phyloP scores from a whole-genome alignment of 2,113 vertebrate species.

The Phalacrocorax pelagicus region DNA sequence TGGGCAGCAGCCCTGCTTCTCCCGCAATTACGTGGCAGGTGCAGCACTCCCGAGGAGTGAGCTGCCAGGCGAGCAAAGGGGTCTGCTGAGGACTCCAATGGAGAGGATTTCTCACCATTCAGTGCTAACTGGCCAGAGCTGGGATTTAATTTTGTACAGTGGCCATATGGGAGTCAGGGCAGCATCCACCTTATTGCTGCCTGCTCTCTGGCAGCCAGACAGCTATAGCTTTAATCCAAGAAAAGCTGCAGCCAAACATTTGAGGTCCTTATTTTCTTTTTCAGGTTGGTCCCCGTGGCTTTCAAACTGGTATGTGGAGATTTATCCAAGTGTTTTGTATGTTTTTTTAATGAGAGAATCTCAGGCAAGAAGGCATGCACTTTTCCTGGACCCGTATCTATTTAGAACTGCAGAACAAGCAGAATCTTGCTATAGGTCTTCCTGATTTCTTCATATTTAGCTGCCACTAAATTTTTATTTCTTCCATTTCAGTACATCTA shows the following conservation, averaged over 20 bases:
- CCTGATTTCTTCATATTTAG: background rate
- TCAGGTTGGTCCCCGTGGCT: background rate
- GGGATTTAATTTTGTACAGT: constrained; percentile 14
- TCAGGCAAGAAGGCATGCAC: background rate
- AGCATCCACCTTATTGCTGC: background rate
- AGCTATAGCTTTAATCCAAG: background rate
- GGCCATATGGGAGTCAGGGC: background rate
- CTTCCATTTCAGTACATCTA: background rate
- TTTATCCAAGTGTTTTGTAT: background rate
- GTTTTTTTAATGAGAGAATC: background rate
- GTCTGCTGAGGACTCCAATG: background rate
- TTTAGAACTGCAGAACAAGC: background rate
- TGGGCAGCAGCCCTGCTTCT: background rate
- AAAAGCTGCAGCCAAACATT: background rate
- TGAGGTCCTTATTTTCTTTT: background rate
- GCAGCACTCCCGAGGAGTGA: background rate
- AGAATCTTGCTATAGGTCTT: background rate
- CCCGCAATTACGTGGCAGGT: rapidly evolving
- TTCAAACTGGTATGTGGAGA: background rate
- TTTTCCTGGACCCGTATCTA: background rate
- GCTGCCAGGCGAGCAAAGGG: background rate
- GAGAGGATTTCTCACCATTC: background rate
- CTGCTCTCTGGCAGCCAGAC: background rate
- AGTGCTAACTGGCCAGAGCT: background rate
- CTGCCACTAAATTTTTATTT: background rate